phyloP scores from a whole-genome alignment of 2,113 vertebrate genomes.

The Pterophyllum scalare region DNA sequence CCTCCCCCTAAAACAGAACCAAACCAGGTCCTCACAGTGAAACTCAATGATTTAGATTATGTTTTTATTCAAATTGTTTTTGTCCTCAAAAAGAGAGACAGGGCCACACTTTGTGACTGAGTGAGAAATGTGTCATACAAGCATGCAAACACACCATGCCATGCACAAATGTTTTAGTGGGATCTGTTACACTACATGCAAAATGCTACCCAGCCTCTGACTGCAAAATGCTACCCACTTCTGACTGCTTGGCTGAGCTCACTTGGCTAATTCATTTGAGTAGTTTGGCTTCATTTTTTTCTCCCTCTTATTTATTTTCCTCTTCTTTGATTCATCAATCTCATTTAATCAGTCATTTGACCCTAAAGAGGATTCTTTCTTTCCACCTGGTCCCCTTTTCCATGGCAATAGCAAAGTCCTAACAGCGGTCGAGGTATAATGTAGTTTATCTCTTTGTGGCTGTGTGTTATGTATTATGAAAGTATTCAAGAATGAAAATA shows the following conservation, averaged over 20 bases:
- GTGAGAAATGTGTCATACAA: neutral
- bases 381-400: slow-evolving; percentile 47
- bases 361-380: slow-evolving; percentile 21
- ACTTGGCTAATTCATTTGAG: slow-evolving; percentile 61
- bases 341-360: slow-evolving; percentile 57
- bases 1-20: neutral
- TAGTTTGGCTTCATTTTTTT: slow-evolving; percentile 42
- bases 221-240: slow-evolving; percentile 49
- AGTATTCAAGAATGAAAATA: neutral
- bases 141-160: neutral
- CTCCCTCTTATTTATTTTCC: slow-evolving; percentile 38
- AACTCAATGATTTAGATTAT: neutral
- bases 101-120: neutral
- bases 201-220: slow-evolving; percentile 50
- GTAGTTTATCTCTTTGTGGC: neutral
- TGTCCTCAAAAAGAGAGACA: neutral
- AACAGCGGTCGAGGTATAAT: neutral
- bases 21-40: neutral
- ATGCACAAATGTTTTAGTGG: slow-evolving; percentile 4
- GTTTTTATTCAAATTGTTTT: neutral
- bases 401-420: neutral
- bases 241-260: slow-evolving; percentile 64
- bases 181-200: slow-evolving; percentile 52
- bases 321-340: slow-evolving; percentile 53
- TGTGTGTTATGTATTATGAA: neutral